A percentile compares a stretch with the other conserved stretches of the same genome.
Conservation (phyloP, 1,140 invertebrate species). For the Temnothorax longispinosus region DNA sequence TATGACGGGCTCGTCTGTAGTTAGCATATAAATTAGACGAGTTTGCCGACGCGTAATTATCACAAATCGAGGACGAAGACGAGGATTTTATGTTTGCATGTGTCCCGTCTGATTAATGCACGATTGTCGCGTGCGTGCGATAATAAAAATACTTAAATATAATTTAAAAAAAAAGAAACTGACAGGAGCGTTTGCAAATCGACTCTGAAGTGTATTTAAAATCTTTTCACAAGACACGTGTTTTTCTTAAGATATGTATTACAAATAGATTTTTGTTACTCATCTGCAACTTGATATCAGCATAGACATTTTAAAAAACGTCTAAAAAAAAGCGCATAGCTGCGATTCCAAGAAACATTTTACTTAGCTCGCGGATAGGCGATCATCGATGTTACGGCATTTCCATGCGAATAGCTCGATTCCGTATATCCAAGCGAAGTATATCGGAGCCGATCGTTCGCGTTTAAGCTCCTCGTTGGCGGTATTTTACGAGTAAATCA, state of each 20-base stretch:
- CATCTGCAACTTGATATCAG: background rate
- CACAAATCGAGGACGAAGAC: background rate
- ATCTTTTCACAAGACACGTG: background rate
- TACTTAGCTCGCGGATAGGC: background rate
- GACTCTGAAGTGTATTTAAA: background rate
- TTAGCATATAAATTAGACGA: constrained; percentile 57
- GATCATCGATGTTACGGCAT: constrained; percentile 8
- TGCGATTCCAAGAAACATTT: constrained; percentile 10
- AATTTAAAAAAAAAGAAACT: background rate
- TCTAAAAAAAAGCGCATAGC: background rate
- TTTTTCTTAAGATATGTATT: background rate
- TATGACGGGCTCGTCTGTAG: constrained; percentile 32
- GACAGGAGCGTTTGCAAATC: background rate
- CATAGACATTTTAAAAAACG: background rate
- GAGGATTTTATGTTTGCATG: constrained; percentile 3
- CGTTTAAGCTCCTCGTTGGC: constrained; percentile 22
- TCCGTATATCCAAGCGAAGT: background rate
- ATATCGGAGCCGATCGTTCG: constrained; percentile 34
- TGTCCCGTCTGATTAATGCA: background rate
- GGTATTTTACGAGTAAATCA: constrained; percentile 40
- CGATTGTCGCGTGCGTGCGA: constrained; percentile 32
- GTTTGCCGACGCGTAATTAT: constrained; percentile 46
- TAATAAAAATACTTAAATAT: background rate
- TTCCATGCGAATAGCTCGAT: constrained; percentile 19
- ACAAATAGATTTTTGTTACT: background rate